These are phyloP conservation scores for Pantherophis guttatus DNA, from an alignment of 2,113 vertebrate genomes.

Conservation along the genomic window DNA sequence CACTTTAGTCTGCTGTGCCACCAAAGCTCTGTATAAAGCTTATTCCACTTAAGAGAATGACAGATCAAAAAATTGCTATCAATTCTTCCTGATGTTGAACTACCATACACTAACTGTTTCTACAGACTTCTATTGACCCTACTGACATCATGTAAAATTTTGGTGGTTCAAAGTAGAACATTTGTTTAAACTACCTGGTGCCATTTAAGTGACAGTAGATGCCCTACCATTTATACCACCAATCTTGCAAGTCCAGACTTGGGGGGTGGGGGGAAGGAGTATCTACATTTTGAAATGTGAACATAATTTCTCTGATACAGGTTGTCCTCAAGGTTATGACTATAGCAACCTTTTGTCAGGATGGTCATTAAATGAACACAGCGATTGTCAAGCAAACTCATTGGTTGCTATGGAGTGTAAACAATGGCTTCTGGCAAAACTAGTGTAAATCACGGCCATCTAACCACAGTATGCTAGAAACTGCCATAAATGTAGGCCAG, in stretches of 20 bases:
- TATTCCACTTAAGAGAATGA: neutral
- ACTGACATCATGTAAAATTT: neutral
- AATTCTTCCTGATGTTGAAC: neutral
- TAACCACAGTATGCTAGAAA: neutral
- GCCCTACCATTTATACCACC: neutral
- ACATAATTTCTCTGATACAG: neutral
- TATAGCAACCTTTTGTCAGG: neutral
- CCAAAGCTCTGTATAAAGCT: neutral
- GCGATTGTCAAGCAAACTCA: no score
- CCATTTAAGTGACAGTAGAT: neutral
- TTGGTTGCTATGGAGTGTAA: neutral
- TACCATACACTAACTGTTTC: neutral
- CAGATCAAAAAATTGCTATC: neutral
- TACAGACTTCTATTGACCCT: neutral
- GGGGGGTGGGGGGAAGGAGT: fast-evolving
- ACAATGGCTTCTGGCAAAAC: neutral
- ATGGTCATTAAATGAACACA: neutral
- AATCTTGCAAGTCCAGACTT: neutral
- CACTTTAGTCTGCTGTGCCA: no score
- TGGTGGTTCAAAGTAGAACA: neutral
- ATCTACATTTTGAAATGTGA: neutral
- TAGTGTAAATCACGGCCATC: neutral
- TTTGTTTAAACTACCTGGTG: neutral
- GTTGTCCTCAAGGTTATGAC: neutral
- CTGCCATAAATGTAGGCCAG: neutral